Evolutionary conservation across 2,113 vertebrate species (phyloP), one percentile per base, ranked within the genome.

Genomic region (Pollachius pollachius): DNA sequence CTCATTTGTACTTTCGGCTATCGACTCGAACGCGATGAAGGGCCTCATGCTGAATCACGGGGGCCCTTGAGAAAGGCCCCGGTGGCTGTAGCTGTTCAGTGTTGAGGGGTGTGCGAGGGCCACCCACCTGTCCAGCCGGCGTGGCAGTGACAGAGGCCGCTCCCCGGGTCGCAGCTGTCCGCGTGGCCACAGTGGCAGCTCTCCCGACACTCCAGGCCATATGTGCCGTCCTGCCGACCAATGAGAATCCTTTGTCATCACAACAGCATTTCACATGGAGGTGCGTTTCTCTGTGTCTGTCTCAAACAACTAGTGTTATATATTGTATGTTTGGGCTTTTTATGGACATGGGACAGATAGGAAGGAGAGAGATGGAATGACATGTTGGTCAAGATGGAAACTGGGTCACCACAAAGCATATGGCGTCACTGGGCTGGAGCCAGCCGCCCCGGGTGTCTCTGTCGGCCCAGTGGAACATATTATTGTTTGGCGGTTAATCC

Each of bases 41-140:
- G 21, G n/a, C 21, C 11, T 18, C n/a, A 21, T 12, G 60, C 19
- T 62, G 19, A 4, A 23, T 62, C 19, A 11, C 3, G 3, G 25
- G 21, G 21, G 12, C 21, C 27, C 21, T 30, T 0, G 4, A 30
- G 30, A 30, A 30, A 30, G 30, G 5, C 30, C 30, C 30, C 5
- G 30, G 30, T 30, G 30, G 41, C 41, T 9, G 12, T 23, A 23
- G 19, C 1, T 1, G 5, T 19, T 12, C 58, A 60, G 41, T 8
- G 8, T 6, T 6, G 1, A 18, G 9, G 19, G 27, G 63, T n/a
- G 8, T 67, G 21, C 37, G 74, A 59, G 21, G 23, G 74, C 59
- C 57, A 79, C 85, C 91, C 85, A 99, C 97, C 97, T 92, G 95
- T 99, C 97, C 97, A 99, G 19, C 97, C 97, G 0, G 97, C 94